Conservation (phyloP, 2,888 invertebrate genomes). For the Arrhopalites spinosus region DNA sequence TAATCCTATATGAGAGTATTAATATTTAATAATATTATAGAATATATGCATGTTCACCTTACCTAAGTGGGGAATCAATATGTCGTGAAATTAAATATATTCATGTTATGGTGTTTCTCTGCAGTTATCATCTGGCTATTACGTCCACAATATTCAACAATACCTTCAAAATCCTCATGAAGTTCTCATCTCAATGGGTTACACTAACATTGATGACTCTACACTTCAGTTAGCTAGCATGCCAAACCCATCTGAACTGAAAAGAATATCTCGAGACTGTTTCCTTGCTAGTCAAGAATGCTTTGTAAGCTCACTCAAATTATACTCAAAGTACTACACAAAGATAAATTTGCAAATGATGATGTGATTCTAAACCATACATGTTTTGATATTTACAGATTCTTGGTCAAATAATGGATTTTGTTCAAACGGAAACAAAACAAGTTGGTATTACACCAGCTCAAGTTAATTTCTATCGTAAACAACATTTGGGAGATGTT, state of each 20-base stretch:
- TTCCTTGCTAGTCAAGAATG: slow-evolving; percentile 86
- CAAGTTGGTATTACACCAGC: slow-evolving; percentile 67
- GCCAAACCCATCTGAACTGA: slow-evolving; percentile 71
- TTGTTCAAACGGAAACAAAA: slow-evolving; percentile 63
- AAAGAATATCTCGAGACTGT: slow-evolving; percentile 79
- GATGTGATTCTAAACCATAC: too few relatives aligned
- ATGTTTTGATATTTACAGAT: slow-evolving; percentile 65
- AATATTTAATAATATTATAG: too few relatives aligned
- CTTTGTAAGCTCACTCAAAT: slow-evolving; percentile 65
- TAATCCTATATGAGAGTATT: background rate
- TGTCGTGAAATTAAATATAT: background rate
- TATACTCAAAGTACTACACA: background rate
- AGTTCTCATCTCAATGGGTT: slow-evolving; percentile 82
- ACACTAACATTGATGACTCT: slow-evolving; percentile 63
- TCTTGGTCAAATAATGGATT: slow-evolving; percentile 76
- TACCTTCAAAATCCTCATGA: slow-evolving; percentile 77
- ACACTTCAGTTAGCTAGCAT: slow-evolving; percentile 42
- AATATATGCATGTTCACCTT: too few relatives aligned
- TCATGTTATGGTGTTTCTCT: slow-evolving; percentile 43
- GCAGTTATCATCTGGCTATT: slow-evolving; percentile 84
- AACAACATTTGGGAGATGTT: slow-evolving; percentile 64
- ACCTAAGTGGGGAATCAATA: background rate
- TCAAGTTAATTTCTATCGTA: slow-evolving; percentile 70
- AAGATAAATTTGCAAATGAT: background rate
- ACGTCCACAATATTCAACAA: slow-evolving; percentile 82